A percentile compares a stretch with the other conserved stretches of the same genome.
Evolutionary conservation across 2,797 vertebrate genomes (phyloP).

Genomic region (Babyrousa celebensis): DNA sequence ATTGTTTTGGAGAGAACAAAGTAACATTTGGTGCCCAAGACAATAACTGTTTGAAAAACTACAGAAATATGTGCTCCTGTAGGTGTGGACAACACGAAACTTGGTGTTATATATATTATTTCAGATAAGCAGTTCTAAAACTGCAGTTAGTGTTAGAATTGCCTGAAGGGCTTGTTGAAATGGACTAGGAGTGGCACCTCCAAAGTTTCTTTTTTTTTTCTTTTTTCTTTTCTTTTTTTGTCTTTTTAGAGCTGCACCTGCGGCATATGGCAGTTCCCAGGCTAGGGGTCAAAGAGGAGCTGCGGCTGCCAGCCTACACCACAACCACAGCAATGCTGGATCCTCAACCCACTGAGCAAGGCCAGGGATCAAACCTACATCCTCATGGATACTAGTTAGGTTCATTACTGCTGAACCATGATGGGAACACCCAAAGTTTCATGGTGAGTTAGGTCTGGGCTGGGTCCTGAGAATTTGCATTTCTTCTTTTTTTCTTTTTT

Average conservation of each 20-base stretch:
- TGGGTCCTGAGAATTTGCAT: neutral
- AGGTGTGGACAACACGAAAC: neutral
- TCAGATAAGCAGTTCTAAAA: neutral
- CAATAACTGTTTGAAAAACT: neutral
- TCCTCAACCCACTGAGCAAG: too few species aligned
- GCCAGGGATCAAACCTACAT: too few species aligned
- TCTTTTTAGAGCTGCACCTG: too few species aligned
- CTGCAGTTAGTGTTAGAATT: neutral
- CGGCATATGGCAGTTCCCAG: too few species aligned
- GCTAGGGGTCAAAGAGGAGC: too few species aligned
- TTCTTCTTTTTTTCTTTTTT: neutral
- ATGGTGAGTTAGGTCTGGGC: neutral
- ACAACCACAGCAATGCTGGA: too few species aligned
- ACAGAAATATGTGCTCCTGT: neutral
- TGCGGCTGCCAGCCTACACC: too few species aligned
- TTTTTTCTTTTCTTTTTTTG: neutral
- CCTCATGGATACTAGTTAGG: too few species aligned
- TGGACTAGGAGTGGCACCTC: neutral
- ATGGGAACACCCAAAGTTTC: neutral
- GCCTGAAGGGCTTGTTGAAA: neutral
- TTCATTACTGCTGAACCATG: too few species aligned
- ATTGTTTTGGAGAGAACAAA: neutral
- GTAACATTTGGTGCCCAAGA: neutral
- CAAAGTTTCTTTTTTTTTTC: neutral
- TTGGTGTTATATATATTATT: accelerated